These are phyloP conservation scores for Perognathus longimembris DNA, from an alignment of 2,113 vertebrate genomes.

Conservation along the genomic window DNA sequence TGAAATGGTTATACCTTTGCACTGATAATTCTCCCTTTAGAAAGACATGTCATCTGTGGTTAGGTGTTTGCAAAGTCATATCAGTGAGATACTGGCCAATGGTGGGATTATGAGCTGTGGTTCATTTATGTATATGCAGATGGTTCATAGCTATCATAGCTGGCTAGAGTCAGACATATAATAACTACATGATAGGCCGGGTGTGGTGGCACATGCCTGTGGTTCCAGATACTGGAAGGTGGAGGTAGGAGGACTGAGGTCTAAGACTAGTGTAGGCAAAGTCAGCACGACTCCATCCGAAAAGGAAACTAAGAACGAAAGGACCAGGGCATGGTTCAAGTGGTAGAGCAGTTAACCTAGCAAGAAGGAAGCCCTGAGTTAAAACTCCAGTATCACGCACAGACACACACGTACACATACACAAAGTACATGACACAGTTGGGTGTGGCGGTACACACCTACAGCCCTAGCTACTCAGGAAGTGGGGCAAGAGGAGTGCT, in stretches of 20 bases:
- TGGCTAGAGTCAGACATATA: neutral
- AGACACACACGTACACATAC: no score
- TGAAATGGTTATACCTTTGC: neutral
- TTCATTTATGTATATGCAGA: neutral
- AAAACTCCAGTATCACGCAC: no score
- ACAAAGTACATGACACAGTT: no score
- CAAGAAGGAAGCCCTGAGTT: no score
- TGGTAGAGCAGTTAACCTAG: no score
- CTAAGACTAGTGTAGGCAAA: neutral
- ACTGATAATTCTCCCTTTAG: neutral
- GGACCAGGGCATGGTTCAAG: no score
- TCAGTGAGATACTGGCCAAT: neutral
- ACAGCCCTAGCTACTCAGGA: no score
- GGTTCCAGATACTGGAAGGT: neutral
- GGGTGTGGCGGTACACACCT: no score
- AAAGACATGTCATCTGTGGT: conserved; percentile 7
- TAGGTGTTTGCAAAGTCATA: neutral
- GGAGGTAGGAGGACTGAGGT: neutral
- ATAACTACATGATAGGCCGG: neutral
- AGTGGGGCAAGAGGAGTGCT: no score
- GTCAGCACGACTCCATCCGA: neutral
- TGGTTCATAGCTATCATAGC: neutral
- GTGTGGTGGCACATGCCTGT: neutral
- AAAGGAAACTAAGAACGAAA: neutral
- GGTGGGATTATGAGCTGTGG: neutral